These are phyloP conservation scores for Hydractinia echinata DNA, from an alignment of 30 jellyfish, hydroid and myxozoan genomes.

Conservation along the genomic window DNA sequence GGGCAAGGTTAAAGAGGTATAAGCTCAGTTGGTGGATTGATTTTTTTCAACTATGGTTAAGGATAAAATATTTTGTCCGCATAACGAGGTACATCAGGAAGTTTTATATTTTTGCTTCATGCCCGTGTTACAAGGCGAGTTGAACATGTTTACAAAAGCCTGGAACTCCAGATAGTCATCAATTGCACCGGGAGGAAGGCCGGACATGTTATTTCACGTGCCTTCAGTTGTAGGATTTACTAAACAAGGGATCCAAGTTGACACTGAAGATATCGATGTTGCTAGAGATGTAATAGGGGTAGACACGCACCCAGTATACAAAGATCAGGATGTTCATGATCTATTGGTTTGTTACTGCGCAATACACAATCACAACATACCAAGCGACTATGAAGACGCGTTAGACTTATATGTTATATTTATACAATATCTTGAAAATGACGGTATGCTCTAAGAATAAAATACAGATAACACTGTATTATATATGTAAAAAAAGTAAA, in stretches of 20 bases:
- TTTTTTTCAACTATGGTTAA: conserved; percentile 6
- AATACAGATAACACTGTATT: too few relatives aligned
- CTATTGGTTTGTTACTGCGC: too few relatives aligned
- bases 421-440: too few relatives aligned
- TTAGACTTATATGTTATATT: too few relatives aligned
- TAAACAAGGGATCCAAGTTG: conserved; percentile 19
- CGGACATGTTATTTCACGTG: conserved; percentile 11
- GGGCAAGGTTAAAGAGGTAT: background rate
- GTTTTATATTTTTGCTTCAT: background rate
- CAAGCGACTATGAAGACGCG: too few relatives aligned
- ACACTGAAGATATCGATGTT: conserved; percentile 9
- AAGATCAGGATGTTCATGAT: too few relatives aligned
- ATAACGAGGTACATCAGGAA: conserved; percentile 2
- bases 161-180: conserved; percentile 35
- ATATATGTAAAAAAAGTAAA: too few relatives aligned
- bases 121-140: conserved; percentile 17
- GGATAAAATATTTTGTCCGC: conserved; percentile 4
- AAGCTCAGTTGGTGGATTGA: conserved; percentile 15
- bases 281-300: background rate
- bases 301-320: too few relatives aligned
- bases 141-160: conserved; percentile 6
- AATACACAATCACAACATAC: too few relatives aligned
- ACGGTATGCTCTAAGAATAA: too few relatives aligned
- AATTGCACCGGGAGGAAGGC: conserved; percentile 40
- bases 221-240: conserved; percentile 11